A percentile compares a stretch with the other conserved stretches of the same genome.
These are phyloP conservation scores for Trichonephila clavata DNA, from an alignment of 1,140 invertebrate species.

Conservation along the genomic window DNA sequence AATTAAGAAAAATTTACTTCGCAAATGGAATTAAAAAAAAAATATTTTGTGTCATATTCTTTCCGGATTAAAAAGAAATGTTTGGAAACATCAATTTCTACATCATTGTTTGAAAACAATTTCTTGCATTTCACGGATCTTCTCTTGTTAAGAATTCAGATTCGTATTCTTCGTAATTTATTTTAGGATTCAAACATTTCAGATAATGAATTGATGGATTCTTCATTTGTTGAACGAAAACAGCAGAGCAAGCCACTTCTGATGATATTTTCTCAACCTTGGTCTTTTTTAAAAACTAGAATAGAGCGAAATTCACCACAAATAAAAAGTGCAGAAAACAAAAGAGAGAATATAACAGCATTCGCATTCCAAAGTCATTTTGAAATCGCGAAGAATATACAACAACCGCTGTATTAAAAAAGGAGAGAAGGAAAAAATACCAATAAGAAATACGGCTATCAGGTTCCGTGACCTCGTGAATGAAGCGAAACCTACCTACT, in stretches of 20 bases:
- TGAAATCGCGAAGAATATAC: constrained; percentile 16
- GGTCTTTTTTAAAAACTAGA: not conserved
- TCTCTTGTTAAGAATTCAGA: no score
- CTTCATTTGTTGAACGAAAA: not conserved
- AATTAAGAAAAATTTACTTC: no score
- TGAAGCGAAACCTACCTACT: constrained; percentile 54
- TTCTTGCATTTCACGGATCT: no score
- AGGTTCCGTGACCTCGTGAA: constrained; percentile 71
- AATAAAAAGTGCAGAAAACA: not conserved
- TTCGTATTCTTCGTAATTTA: no score
- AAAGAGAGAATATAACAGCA: not conserved
- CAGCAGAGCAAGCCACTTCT: not conserved
- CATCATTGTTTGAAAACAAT: no score
- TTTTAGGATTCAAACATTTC: no score
- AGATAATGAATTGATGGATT: not conserved
- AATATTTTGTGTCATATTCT: no score
- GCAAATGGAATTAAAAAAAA: no score
- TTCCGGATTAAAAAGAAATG: no score
- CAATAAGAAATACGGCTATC: constrained; percentile 38
- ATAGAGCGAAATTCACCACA: not conserved
- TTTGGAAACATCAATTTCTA: no score
- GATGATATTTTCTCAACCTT: not conserved
- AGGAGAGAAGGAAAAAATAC: not conserved
- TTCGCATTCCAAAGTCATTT: constrained; percentile 36
- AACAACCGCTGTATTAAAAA: not conserved